phyloP scores from a whole-genome alignment of 1,140 invertebrate genomes.

The Panonychus citri region DNA sequence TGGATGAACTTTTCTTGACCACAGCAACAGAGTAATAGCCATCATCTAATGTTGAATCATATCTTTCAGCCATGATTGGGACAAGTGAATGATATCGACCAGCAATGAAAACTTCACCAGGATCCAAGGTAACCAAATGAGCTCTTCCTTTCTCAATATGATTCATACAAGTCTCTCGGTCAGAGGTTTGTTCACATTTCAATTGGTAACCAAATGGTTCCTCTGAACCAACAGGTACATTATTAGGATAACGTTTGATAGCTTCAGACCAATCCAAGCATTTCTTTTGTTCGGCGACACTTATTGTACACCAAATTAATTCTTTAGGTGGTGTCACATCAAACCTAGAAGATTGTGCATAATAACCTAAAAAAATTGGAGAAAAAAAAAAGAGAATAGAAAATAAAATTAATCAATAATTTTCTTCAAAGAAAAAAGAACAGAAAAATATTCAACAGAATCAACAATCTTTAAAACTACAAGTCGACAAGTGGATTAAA shows the following conservation, averaged over 20 bases:
- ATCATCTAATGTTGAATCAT: conserved; percentile 19
- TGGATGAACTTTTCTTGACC: conserved; percentile 38
- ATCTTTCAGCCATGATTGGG: conserved; percentile 39
- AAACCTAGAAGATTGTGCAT: too few relatives aligned
- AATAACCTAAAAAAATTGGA: too few relatives aligned
- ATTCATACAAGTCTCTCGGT: conserved; percentile 25
- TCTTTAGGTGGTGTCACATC: neutral
- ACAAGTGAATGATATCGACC: conserved; percentile 76
- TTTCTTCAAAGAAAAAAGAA: too few relatives aligned
- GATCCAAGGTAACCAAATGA: conserved; percentile 62
- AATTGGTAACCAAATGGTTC: conserved; percentile 9
- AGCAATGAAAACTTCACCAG: conserved; percentile 74
- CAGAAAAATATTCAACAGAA: too few relatives aligned
- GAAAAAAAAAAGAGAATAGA: too few relatives aligned
- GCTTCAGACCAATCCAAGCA: conserved; percentile 43
- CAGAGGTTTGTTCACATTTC: conserved; percentile 14
- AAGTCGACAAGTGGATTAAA: too few relatives aligned
- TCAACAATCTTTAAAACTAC: too few relatives aligned
- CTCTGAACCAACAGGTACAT: conserved; percentile 7
- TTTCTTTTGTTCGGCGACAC: conserved; percentile 42
- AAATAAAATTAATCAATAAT: too few relatives aligned
- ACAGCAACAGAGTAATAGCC: conserved; percentile 55
- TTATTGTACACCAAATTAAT: conserved; percentile 50
- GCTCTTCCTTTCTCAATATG: conserved; percentile 36
- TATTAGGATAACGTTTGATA: conserved; percentile 22